Conservation (phyloP, 92 coral and sea anemone species). For the Epizoanthus stellaris region DNA sequence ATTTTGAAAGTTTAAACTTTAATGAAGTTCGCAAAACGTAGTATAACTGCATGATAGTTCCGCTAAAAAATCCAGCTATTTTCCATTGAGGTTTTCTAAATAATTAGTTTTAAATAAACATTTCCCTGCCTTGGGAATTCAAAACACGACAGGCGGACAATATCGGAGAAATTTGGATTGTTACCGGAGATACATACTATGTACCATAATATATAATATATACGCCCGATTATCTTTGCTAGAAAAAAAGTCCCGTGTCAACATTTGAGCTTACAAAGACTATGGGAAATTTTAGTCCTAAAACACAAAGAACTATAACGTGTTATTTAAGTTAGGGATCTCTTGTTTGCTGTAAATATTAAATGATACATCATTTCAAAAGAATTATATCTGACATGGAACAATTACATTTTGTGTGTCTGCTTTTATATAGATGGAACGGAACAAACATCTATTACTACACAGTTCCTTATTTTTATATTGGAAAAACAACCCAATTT, state of each 20-base stretch:
- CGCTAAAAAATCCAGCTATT: neutral
- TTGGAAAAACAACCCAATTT: too few species aligned
- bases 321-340: neutral
- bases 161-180: neutral
- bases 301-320: neutral
- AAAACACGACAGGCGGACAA: neutral
- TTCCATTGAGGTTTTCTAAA: neutral
- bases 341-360: slow-evolving; percentile 1
- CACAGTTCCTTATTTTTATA: neutral
- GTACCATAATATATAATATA: neutral
- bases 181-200: neutral
- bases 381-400: neutral
- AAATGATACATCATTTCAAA: neutral
- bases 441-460: neutral
- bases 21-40: slow-evolving; percentile 15
- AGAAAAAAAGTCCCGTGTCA: neutral
- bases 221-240: neutral
- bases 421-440: neutral
- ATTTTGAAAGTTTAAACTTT: slow-evolving; percentile 22
- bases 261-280: neutral
- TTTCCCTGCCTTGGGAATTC: neutral
- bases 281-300: neutral
- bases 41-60: neutral
- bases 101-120: slow-evolving; percentile 3
- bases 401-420: neutral